phyloP scores from a whole-genome alignment of 2,888 invertebrate genomes.

The Tipula unca region DNA sequence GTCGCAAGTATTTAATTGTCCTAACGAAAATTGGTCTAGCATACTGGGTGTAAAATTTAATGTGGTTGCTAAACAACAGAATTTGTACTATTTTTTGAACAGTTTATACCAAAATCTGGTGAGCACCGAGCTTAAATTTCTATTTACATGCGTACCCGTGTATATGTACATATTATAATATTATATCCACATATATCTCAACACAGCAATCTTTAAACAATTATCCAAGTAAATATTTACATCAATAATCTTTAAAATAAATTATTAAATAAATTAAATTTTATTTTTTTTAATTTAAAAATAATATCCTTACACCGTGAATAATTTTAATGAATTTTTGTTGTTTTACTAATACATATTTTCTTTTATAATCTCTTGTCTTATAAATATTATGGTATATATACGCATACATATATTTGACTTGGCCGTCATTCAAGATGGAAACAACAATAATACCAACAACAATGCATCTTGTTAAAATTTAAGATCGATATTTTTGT shows the following conservation, averaged over 20 bases:
- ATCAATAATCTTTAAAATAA: neutral
- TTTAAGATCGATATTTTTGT: neutral
- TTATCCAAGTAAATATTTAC: constrained; percentile 8
- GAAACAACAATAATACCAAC: neutral
- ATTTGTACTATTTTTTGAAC: too few relatives aligned
- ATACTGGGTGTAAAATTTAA: too few relatives aligned
- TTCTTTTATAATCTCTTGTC: neutral
- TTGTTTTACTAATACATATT: neutral
- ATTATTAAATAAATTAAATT: neutral
- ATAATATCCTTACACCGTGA: neutral
- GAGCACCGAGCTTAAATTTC: too few relatives aligned
- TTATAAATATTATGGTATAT: neutral
- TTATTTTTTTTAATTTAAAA: neutral
- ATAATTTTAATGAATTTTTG: neutral
- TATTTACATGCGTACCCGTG: too few relatives aligned
- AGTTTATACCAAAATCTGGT: too few relatives aligned
- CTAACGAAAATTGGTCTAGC: too few relatives aligned
- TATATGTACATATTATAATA: too few relatives aligned
- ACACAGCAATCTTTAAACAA: neutral
- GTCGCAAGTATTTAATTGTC: too few relatives aligned
- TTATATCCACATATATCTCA: neutral
- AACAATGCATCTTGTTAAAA: neutral
- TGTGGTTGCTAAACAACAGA: too few relatives aligned
- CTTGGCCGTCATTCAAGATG: neutral
- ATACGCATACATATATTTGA: neutral